These are phyloP conservation scores for Tetanocera ferruginea DNA, from an alignment of 2,888 invertebrate species.

Conservation along the genomic window DNA sequence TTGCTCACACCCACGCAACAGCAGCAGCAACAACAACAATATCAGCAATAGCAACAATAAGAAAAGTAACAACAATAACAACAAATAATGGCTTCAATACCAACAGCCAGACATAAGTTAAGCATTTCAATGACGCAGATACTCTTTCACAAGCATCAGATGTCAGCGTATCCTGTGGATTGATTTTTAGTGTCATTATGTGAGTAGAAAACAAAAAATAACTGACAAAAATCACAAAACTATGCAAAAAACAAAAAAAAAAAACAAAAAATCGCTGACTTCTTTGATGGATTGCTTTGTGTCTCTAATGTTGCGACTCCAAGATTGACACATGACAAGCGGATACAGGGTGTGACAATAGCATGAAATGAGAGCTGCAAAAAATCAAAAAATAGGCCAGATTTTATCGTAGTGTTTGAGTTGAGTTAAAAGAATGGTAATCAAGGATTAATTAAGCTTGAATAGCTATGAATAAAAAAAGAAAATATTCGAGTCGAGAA, in stretches of 20 bases:
- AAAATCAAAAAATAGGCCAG: too few relatives aligned
- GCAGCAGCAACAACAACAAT: background rate
- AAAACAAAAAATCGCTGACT: background rate
- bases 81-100: background rate
- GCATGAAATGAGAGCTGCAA: too few relatives aligned
- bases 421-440: too few relatives aligned
- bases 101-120: background rate
- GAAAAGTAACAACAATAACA: conserved; percentile 1
- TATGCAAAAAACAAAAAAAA: background rate
- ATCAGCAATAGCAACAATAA: background rate
- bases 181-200: background rate
- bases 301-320: background rate
- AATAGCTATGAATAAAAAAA: too few relatives aligned
- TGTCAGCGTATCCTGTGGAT: background rate
- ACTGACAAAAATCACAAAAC: background rate
- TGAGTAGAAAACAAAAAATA: background rate
- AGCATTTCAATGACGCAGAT: background rate
- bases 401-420: too few relatives aligned
- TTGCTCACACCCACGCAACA: conserved; percentile 14
- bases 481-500: too few relatives aligned
- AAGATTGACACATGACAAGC: too few relatives aligned
- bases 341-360: too few relatives aligned
- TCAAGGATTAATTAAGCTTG: too few relatives aligned
- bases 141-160: background rate
- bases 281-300: background rate